Evolutionary conservation across 2,797 vertebrate species (phyloP), one percentile per base, ranked within the genome.

Genomic region (Gallinago stenura): DNA sequence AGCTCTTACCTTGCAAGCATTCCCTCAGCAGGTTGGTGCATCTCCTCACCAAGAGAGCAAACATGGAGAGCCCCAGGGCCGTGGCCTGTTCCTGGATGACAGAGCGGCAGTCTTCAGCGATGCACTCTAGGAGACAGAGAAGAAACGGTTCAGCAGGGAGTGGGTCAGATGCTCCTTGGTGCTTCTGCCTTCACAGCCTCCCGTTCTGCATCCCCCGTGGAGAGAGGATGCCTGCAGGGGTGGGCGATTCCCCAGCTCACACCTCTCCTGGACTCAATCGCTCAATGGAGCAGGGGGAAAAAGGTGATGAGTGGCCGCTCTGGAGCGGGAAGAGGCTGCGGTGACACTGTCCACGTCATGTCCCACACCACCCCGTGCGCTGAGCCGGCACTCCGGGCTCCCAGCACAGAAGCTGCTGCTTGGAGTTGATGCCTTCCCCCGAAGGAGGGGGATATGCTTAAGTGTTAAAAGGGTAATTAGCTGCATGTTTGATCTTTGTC

Each of bases 81-180:
- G 98, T 99, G 94, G 99, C 98, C 97, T 99, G 99, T 66, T 99
- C 99, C 95, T 99, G 99, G 92, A 99, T 98, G 77, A 99, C 98
- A 0, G 99, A 99, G 39, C 99, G 98, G 33, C 98, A 98, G 80
- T 98, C 97, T 31, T 99, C 99, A 0, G 98, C 96, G 93, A 98
- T 90, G 51, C 97, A 97, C 87, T 98, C 98, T 98, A 87, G 80
- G 65, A 97, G 43, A 96, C 87, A 98, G 66, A 95, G 22, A 81
- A 95, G 22, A 81, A 46, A 72, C 28, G 66, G n/a, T 83, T 97
- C 53, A 96, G 76, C 1, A 9, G 6, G 33, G 60, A 80, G 53
- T 62, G 73, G 45, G 79, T 37, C 73, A 60, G 48, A 71, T 4
- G 2, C 9, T 62, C 35, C 41, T n/a, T 18, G 35, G 0, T 1